Percentiles rank a stretch among this genome's conserved stretches.
Conservation (phyloP, 2,888 invertebrate species). For the Drosophila nr. medialis region DNA sequence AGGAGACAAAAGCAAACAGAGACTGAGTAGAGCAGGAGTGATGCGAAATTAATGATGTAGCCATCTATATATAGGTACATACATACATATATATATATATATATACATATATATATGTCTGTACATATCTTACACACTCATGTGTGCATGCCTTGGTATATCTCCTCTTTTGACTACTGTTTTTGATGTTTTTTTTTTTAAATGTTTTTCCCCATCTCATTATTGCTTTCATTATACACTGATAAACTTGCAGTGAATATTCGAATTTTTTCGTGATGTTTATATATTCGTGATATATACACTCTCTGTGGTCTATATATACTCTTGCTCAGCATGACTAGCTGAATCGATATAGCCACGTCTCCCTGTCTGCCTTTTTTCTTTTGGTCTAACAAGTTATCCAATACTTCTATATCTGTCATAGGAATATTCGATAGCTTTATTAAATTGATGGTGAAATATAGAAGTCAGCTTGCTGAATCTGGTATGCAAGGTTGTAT, state of each 20-base stretch:
- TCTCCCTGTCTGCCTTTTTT: too few relatives aligned
- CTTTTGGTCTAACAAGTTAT: too few relatives aligned
- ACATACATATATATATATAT: background rate
- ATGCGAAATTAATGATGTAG: slow-evolving; percentile 9
- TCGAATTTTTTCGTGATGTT: too few relatives aligned
- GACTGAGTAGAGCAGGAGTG: background rate
- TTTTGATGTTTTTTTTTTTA: background rate
- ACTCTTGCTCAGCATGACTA: too few relatives aligned
- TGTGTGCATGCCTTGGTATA: background rate
- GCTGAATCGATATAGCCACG: too few relatives aligned
- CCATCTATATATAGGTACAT: background rate
- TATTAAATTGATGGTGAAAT: background rate
- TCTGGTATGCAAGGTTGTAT: background rate
- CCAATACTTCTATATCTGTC: background rate
- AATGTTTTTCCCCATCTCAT: background rate
- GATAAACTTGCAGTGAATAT: too few relatives aligned
- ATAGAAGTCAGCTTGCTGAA: background rate
- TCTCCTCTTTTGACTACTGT: background rate
- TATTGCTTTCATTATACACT: background rate
- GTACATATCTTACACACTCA: background rate
- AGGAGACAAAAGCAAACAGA: background rate
- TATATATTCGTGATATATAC: too few relatives aligned
- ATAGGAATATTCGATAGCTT: background rate
- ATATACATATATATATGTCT: background rate
- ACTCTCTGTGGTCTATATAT: background rate